These are phyloP conservation scores for Oscheius sp. DNA, from an alignment of 2,888 invertebrate genomes.

Conservation along the genomic window DNA sequence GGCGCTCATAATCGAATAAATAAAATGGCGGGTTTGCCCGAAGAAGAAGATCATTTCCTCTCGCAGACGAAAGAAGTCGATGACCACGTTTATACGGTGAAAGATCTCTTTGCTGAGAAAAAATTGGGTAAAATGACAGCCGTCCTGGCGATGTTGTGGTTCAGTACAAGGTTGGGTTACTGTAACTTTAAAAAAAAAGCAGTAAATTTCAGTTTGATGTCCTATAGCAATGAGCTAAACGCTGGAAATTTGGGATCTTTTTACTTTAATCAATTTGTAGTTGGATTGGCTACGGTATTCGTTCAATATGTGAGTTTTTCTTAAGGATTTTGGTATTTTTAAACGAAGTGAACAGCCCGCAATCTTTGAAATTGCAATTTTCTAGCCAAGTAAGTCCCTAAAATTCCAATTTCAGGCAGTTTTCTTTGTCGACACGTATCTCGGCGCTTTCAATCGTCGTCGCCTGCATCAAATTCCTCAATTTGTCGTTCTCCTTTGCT, in stretches of 20 bases:
- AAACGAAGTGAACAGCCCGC: no score
- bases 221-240: slow-evolving; percentile 53
- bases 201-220: slow-evolving; percentile 41
- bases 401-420: slow-evolving; percentile 50
- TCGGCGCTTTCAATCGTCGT: slow-evolving; percentile 63
- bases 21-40: slow-evolving; percentile 4
- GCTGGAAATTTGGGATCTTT: slow-evolving; percentile 56
- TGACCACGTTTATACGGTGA: slow-evolving; percentile 45
- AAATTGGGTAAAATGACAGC: slow-evolving; percentile 44
- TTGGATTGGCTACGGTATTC: slow-evolving; percentile 46
- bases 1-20: slow-evolving; percentile 41
- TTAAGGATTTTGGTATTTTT: background rate
- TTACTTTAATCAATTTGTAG: slow-evolving; percentile 52
- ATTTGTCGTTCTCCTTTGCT: slow-evolving; percentile 61
- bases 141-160: slow-evolving; percentile 51
- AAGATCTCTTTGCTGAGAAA: slow-evolving; percentile 48
- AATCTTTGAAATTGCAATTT: background rate
- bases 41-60: background rate
- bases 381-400: no score
- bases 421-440: slow-evolving; percentile 59
- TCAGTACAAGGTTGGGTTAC: slow-evolving; percentile 43
- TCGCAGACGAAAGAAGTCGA: background rate
- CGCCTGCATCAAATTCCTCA: slow-evolving; percentile 67
- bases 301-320: slow-evolving; percentile 48
- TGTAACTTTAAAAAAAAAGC: no score